These are phyloP conservation scores for Zaprionus lachaisei DNA, from an alignment of 1,140 invertebrate genomes.

Conservation along the genomic window DNA sequence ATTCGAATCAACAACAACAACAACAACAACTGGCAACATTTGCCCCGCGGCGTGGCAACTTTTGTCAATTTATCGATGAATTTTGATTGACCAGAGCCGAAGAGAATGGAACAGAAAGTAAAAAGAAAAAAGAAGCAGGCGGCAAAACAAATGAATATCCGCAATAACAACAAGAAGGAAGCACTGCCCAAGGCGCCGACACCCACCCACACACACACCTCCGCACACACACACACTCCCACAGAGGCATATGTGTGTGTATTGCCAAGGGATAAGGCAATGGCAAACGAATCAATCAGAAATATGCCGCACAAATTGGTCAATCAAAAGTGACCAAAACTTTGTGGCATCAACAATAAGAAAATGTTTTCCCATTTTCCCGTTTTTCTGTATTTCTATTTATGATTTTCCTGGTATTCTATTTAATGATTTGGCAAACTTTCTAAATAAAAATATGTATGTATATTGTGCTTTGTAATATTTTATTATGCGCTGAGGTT, in stretches of 20 bases:
- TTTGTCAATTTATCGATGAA: constrained; percentile 47
- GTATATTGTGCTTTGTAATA: no score
- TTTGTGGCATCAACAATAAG: no score
- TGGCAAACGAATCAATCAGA: not conserved
- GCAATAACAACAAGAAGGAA: constrained; percentile 17
- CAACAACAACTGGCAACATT: not conserved
- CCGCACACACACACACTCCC: not conserved
- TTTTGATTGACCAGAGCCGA: constrained; percentile 46
- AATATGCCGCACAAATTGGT: constrained; percentile 22
- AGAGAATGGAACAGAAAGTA: not conserved
- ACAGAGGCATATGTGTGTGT: not conserved
- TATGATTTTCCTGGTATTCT: no score
- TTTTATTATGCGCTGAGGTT: no score
- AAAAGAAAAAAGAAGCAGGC: not conserved
- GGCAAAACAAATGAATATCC: constrained; percentile 9
- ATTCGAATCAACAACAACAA: constrained; percentile 56
- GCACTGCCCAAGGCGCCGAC: not conserved
- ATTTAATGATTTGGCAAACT: no score
- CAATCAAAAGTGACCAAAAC: constrained; percentile 37
- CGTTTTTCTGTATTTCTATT: no score
- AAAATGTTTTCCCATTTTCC: no score
- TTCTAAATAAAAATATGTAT: no score
- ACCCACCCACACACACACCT: not conserved
- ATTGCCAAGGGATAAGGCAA: constrained; percentile 17
- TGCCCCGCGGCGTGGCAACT: constrained; percentile 28